Evolutionary conservation across 2,888 invertebrate species (phyloP).

Genomic region (Hydraecia micacea): DNA sequence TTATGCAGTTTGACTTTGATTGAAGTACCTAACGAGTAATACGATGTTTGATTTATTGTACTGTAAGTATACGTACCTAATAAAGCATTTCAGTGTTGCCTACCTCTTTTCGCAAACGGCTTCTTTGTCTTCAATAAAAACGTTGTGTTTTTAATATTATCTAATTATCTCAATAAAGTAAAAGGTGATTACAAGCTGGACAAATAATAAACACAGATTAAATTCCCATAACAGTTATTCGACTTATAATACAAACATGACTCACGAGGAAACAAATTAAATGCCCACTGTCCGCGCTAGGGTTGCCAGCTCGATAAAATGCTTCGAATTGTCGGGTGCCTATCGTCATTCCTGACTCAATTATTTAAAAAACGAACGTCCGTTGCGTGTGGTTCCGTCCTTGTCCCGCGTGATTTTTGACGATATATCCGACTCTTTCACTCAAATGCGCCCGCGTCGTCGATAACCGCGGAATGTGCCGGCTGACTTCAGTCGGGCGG

Average conservation of each 20-base stretch:
- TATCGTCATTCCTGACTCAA: constrained; percentile 89
- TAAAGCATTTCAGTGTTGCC: constrained; percentile 3
- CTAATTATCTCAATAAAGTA: constrained; percentile 39
- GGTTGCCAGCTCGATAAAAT: constrained; percentile 87
- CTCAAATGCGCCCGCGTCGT: constrained; percentile 83
- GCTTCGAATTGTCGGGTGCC: constrained; percentile 85
- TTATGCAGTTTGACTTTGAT: constrained; percentile 33
- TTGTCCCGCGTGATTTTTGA: constrained; percentile 79
- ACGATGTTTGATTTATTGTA: constrained; percentile 32
- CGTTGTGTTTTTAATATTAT: constrained; percentile 23
- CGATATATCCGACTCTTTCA: constrained; percentile 76
- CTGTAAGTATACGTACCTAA: background rate
- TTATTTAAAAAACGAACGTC: constrained; percentile 88
- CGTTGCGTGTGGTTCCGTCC: constrained; percentile 79
- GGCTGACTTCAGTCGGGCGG: constrained; percentile 89
- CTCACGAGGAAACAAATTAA: constrained; percentile 85
- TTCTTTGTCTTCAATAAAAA: constrained; percentile 3
- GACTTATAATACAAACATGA: constrained; percentile 78
- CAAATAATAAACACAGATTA: constrained; percentile 64
- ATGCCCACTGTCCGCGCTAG: constrained; percentile 84
- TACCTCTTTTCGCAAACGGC: constrained; percentile 2
- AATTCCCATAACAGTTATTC: constrained; percentile 74
- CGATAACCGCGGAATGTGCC: constrained; percentile 89
- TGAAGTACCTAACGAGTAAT: constrained; percentile 29
- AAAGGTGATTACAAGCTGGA: constrained; percentile 57